phyloP scores from a whole-genome alignment of 2,797 vertebrate species.

The Philypnodon macrostomus region DNA sequence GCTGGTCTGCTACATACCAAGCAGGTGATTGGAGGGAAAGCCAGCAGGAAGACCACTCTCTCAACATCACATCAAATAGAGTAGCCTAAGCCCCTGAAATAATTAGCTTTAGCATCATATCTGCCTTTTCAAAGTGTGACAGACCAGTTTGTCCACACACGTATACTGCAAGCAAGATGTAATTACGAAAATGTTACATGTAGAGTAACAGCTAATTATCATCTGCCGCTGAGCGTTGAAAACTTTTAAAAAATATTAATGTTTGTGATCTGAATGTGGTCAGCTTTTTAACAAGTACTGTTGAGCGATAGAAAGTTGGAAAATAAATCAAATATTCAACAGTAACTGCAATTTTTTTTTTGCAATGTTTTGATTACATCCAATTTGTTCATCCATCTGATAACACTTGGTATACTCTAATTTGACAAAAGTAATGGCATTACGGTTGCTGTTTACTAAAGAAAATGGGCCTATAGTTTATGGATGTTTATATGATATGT shows the following conservation, averaged over 20 bases:
- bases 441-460: too few species aligned
- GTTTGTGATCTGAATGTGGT: slow-evolving; percentile 1
- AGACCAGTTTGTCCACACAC: slow-evolving; percentile 16
- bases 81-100: slow-evolving; percentile 23
- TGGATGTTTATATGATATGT: too few species aligned
- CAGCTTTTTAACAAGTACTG: not conserved
- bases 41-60: slow-evolving; percentile 9
- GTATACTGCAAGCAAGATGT: not conserved
- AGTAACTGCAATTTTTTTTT: not conserved
- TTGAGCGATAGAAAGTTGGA: not conserved
- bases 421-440: too few species aligned
- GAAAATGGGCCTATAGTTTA: too few species aligned
- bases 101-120: slow-evolving; percentile 25
- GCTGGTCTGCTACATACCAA: slow-evolving; percentile 26
- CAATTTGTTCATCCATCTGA: not conserved
- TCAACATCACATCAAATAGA: slow-evolving; percentile 2
- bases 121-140: too few species aligned
- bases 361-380: not conserved
- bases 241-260: not conserved
- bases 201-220: slow-evolving; percentile 2
- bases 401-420: too few species aligned
- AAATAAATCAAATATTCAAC: not conserved
- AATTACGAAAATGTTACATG: slow-evolving; percentile 9
- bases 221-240: not conserved
- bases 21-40: slow-evolving; percentile 38